Conservation (phyloP, 2,888 invertebrate species). For the Sinodicranocentrus sp. region DNA sequence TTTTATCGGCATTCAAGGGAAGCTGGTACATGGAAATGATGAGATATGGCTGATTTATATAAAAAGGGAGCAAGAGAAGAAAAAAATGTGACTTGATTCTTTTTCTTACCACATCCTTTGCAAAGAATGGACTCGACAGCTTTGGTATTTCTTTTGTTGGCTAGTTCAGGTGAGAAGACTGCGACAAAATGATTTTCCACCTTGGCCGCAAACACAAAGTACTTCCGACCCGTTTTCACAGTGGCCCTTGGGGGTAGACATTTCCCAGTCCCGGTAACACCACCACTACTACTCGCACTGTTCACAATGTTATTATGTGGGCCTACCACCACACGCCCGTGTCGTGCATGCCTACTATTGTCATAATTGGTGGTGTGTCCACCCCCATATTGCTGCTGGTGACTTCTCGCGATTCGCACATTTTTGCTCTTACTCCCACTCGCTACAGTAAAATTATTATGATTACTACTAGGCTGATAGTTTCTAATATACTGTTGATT, state of each 20-base stretch:
- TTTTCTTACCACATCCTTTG: conserved; percentile 76
- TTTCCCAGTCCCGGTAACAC: conserved; percentile 53
- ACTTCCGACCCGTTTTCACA: conserved; percentile 76
- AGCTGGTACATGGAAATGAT: neutral
- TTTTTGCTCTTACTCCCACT: conserved; percentile 58
- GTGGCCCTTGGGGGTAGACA: conserved; percentile 76
- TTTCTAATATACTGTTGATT: conserved; percentile 60
- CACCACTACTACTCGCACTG: conserved; percentile 48
- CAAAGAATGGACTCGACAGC: conserved; percentile 75
- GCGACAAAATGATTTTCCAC: conserved; percentile 76
- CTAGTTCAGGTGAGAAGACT: conserved; percentile 76
- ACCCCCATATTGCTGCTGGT: conserved; percentile 43
- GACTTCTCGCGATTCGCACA: conserved; percentile 57
- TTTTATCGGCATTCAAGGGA: neutral
- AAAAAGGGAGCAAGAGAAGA: neutral
- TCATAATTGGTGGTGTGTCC: conserved; percentile 45
- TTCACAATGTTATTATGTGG: conserved; percentile 55
- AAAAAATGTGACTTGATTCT: conserved; percentile 30
- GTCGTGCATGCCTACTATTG: conserved; percentile 59
- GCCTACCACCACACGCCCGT: conserved; percentile 62
- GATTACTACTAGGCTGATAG: conserved; percentile 44
- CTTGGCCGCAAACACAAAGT: conserved; percentile 76
- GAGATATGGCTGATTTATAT: neutral
- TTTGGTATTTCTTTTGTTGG: conserved; percentile 76
- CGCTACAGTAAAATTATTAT: conserved; percentile 50